A percentile compares a stretch with the other conserved stretches of the same genome.
These are phyloP conservation scores for Octonoba sinensis DNA, from an alignment of 2,888 invertebrate genomes.

Conservation along the genomic window DNA sequence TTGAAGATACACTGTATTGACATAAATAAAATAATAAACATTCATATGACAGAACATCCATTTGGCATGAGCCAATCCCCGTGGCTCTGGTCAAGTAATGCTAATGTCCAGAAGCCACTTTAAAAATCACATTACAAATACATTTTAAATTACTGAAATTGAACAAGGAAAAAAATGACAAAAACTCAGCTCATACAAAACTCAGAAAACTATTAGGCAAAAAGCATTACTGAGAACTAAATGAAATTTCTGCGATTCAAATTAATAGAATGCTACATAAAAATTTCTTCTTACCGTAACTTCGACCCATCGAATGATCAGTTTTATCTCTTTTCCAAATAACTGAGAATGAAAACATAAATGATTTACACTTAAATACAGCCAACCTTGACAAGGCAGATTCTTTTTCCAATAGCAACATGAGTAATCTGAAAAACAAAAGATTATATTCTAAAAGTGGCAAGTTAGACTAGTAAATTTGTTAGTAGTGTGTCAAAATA, in stretches of 20 bases:
- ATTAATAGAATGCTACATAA: slow-evolving; percentile 1
- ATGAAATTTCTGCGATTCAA: no score
- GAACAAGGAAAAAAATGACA: no score
- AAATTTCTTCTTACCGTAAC: slow-evolving; percentile 76
- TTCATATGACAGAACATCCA: no score
- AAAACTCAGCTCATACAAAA: no score
- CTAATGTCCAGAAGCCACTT: no score
- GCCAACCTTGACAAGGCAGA: slow-evolving; percentile 95
- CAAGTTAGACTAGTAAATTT: background rate
- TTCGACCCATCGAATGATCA: slow-evolving; percentile 91
- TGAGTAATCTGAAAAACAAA: slow-evolving; percentile 72
- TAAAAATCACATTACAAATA: no score
- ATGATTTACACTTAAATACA: slow-evolving; percentile 96
- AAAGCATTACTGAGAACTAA: background rate
- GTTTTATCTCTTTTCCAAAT: slow-evolving; percentile 88
- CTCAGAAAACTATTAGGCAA: no score
- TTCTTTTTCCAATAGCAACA: slow-evolving; percentile 92
- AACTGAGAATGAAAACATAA: slow-evolving; percentile 96
- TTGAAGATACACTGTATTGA: no score
- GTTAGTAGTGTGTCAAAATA: background rate
- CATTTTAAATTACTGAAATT: no score
- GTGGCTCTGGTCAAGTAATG: no score
- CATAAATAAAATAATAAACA: no score
- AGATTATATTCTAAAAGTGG: background rate
- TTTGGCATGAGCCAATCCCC: no score